phyloP scores from a whole-genome alignment of 2,113 vertebrate species.

The Sapajus apella region DNA sequence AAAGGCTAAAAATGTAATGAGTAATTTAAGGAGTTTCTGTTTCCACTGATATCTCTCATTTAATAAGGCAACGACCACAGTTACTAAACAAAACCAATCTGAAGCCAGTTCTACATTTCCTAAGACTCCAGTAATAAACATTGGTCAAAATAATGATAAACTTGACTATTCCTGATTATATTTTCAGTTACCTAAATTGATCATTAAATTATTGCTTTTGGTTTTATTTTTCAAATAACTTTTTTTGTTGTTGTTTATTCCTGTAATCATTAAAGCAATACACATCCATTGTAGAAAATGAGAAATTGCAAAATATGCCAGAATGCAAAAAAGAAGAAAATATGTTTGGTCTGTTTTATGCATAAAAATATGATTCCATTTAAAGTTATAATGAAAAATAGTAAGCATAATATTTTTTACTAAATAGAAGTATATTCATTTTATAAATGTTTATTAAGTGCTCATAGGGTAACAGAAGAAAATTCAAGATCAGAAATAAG shows the following conservation, averaged over 20 bases:
- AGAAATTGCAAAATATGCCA: not conserved
- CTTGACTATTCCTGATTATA: not conserved
- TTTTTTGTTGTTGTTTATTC: not conserved
- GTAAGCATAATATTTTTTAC: not conserved
- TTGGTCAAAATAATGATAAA: not conserved
- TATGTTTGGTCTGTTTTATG: not conserved
- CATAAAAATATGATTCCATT: conserved; percentile 13
- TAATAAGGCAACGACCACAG: not conserved
- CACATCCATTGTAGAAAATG: not conserved
- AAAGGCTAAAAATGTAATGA: conserved; percentile 59
- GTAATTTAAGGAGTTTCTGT: conserved; percentile 52
- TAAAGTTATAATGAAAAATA: conserved; percentile 27
- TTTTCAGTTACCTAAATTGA: conserved; percentile 10
- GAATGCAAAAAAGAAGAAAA: not conserved
- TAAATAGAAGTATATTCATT: not conserved
- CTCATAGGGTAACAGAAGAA: not conserved
- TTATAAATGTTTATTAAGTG: not conserved
- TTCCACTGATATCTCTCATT: not conserved
- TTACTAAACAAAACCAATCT: not conserved
- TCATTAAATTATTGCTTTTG: conserved; percentile 39
- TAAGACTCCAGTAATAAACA: not conserved
- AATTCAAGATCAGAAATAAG: not conserved
- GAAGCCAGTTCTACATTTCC: not conserved
- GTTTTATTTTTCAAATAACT: conserved; percentile 28
- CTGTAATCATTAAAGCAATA: not conserved